These are phyloP conservation scores for Palythoa caribaeorum DNA, from an alignment of 92 coral and sea anemone genomes.

Conservation along the genomic window DNA sequence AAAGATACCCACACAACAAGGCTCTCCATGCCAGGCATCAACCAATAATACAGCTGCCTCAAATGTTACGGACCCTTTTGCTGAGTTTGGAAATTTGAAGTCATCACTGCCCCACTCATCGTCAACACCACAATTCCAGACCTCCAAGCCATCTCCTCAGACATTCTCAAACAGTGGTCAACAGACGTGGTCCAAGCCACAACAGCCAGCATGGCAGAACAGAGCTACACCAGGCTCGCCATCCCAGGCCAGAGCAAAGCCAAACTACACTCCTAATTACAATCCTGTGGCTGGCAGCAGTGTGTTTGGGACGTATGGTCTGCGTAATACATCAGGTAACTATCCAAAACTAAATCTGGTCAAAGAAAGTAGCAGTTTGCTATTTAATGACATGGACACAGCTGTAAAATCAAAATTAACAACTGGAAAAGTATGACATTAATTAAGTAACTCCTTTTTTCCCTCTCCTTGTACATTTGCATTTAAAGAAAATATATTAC, in stretches of 20 bases:
- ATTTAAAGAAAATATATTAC: too few species aligned
- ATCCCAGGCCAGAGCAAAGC: slow-evolving; percentile 68
- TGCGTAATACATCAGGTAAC: slow-evolving; percentile 58
- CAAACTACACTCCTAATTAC: slow-evolving; percentile 88
- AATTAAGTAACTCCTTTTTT: too few species aligned
- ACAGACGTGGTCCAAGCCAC: slow-evolving; percentile 74
- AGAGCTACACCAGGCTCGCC: slow-evolving; percentile 54
- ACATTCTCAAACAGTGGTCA: slow-evolving; percentile 40
- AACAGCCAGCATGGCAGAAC: slow-evolving; percentile 70
- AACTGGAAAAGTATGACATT: too few species aligned
- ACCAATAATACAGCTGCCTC: slow-evolving; percentile 37
- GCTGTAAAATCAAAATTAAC: too few species aligned
- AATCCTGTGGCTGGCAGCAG: slow-evolving; percentile 68
- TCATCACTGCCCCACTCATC: slow-evolving; percentile 61
- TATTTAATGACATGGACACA: too few species aligned
- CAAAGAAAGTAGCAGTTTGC: too few species aligned
- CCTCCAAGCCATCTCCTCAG: slow-evolving; percentile 49
- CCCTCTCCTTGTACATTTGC: too few species aligned
- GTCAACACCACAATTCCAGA: slow-evolving; percentile 65
- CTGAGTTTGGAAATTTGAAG: slow-evolving; percentile 85
- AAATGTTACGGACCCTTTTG: slow-evolving; percentile 86
- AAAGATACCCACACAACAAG: background rate
- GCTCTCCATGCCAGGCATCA: slow-evolving; percentile 60
- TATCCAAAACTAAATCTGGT: background rate
- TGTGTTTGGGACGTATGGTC: slow-evolving; percentile 96